Evolutionary conservation across 2,888 invertebrate species (phyloP), one percentile per base, ranked within the genome.

Genomic region (Chalcis sispes): DNA sequence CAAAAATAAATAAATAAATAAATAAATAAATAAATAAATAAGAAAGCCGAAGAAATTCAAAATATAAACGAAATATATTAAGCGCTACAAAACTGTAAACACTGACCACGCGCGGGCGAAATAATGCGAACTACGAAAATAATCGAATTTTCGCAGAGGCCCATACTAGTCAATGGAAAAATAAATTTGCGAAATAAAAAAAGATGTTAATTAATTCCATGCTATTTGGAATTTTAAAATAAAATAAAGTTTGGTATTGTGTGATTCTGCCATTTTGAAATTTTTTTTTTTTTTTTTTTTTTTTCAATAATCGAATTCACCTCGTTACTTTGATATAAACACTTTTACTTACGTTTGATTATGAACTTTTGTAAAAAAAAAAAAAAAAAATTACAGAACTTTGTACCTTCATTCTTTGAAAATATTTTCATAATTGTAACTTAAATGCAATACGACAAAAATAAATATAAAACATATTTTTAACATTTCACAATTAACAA

Each of bases 101-200:
- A 74, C 40, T 58, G 59, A 54, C 52, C 42, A 46, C 27, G 48
- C 64, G 56, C 48, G 58, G 64, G 69, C 62, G 50, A 50, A 2
- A 29, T 25, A n/a, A 36, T 58, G 48, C 10, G 18, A 46, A 32
- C 13, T 50, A 50, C 40, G 50, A 75, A 48, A 48, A 40, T 48
- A 32, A 18, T 4, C 25, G 58, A 29, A 18, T 75, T 70, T 40
- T 69, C 64, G 56, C 67, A 10, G 67, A 67, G 67, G 61, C 75
- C 64, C 69, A 75, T 70, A 75, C 75, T 75, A 75, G 75, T 75
- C 75, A 75, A 64, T 74, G 61, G 50, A 52, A 72, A 70, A 70
- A 8, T 52, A 46, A 61, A 74, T 54, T 59, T 67, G 42, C 48
- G 27, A 40, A 65, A 65, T 13, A 25, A 62, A 8, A 46, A 36